Evolutionary conservation across 2,888 invertebrate species (phyloP).

Genomic region (Diadegma fenestrale): DNA sequence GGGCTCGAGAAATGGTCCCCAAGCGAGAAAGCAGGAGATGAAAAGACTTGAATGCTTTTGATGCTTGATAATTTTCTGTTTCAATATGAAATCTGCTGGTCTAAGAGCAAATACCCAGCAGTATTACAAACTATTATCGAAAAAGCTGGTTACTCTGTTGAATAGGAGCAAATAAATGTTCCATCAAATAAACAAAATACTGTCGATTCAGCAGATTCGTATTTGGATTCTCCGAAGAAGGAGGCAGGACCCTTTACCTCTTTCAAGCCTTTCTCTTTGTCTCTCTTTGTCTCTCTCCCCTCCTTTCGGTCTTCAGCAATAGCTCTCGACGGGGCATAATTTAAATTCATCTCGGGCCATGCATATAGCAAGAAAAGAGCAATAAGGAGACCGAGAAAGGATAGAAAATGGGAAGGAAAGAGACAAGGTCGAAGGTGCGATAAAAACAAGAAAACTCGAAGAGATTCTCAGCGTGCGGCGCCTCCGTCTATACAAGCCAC

Average conservation of each 20-base stretch:
- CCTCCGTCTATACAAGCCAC: slow-evolving; percentile 12
- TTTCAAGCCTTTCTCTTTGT: neutral
- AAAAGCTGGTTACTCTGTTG: too few relatives aligned
- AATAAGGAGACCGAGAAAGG: neutral
- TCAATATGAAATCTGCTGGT: neutral
- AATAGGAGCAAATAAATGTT: too few relatives aligned
- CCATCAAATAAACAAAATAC: too few relatives aligned
- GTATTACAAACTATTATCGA: neutral
- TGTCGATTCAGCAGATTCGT: slow-evolving; percentile 30
- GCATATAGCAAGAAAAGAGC: slow-evolving; percentile 18
- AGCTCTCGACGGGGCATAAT: slow-evolving; percentile 68
- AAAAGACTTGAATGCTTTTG: neutral
- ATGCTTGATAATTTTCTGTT: neutral
- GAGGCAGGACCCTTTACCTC: too few relatives aligned
- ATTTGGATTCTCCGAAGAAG: too few relatives aligned
- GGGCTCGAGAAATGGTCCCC: neutral
- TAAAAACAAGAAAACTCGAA: slow-evolving; percentile 65
- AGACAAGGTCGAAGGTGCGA: slow-evolving; percentile 65
- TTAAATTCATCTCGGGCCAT: slow-evolving; percentile 73
- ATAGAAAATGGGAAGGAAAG: slow-evolving; percentile 40
- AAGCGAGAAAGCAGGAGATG: neutral
- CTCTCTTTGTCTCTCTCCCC: slow-evolving; percentile 4
- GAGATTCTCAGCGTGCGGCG: slow-evolving; percentile 58
- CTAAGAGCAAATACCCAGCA: neutral
- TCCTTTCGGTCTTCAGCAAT: slow-evolving; percentile 49